phyloP scores from a whole-genome alignment of 2,113 vertebrate species.

The Glaucidium brasilianum region DNA sequence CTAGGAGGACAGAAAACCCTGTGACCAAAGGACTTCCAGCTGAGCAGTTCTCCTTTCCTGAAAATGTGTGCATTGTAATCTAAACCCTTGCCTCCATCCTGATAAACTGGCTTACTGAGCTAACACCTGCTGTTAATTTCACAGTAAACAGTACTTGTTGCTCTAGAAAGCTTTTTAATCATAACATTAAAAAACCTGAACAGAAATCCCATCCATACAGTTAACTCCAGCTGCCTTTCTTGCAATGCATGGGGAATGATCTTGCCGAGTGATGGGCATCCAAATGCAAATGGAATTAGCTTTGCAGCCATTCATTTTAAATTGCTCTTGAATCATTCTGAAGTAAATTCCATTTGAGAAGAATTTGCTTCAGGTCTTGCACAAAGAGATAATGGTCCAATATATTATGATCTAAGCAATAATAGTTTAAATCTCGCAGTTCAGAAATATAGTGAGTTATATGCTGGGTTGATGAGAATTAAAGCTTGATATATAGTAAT shows the following conservation, averaged over 20 bases:
- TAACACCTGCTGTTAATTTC: conserved; percentile 67
- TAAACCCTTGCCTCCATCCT: neutral
- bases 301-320: conserved; percentile 77
- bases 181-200: conserved; percentile 68
- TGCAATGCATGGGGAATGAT: conserved; percentile 42
- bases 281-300: conserved; percentile 78
- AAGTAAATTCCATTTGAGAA: conserved; percentile 77
- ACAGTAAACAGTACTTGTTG: conserved; percentile 51
- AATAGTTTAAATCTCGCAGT: conserved; percentile 69
- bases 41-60: neutral
- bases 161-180: conserved; percentile 72
- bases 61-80: neutral
- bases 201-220: conserved; percentile 55
- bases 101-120: neutral
- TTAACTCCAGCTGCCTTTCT: conserved; percentile 69
- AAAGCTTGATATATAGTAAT: conserved; percentile 62
- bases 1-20: neutral
- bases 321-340: conserved; percentile 74
- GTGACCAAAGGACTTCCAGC: neutral
- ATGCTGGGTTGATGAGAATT: conserved; percentile 68
- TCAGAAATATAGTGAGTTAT: conserved; percentile 68
- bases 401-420: conserved; percentile 74
- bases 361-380: conserved; percentile 69
- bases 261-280: conserved; percentile 70
- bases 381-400: conserved; percentile 75